Evolutionary conservation across 2,888 invertebrate genomes (phyloP), one percentile per base, ranked within the genome.

Genomic region (Diplazon laetatorius): DNA sequence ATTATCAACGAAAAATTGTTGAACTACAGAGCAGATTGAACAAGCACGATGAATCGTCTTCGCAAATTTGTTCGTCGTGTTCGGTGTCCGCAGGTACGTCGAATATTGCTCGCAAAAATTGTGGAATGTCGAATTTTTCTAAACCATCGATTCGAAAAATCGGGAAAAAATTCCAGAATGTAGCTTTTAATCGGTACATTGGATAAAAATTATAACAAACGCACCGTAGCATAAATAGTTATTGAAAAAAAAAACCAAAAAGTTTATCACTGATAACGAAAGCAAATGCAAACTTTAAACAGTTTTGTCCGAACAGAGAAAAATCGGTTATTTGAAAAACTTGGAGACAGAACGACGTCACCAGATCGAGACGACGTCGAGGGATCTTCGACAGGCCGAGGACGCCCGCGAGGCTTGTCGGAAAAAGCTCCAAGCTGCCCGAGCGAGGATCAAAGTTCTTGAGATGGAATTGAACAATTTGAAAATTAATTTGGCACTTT

Each of bases 371-470:
- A 91, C 91, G 62, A 91, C 94, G 1, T 92, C 93, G 82, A 94
- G 93, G 84, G 94, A 95, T 63, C 92, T 95, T 8, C 90, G 92
- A 1, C 85, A 86, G 0, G 85, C 94, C 0, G 94, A 93, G 86
- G 87, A 90, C 1, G 93, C 93, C 35, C 91, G 94, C 76, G 93
- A 93, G 22, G 93, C 93, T 0, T 87, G 93, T 5, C 94, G 93
- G 82, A 93, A 92, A 76, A 95, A 94, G 87, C 87, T 94, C 0
- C 94, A 95, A n/a, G 94, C 93, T 0, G 91, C 93, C 0, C 94
- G 93, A 87, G 95, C 95, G 35, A 93, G 96, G 82, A 93, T 94
- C 74, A 93, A 93, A 86, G 95, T 94, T 63, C 89, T 96, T 20
- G 95, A 95, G 84, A 93, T 93, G 72, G 96, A 96, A 78, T 88